phyloP scores from a whole-genome alignment of 2,888 invertebrate genomes.

The Coleophora deauratella region DNA sequence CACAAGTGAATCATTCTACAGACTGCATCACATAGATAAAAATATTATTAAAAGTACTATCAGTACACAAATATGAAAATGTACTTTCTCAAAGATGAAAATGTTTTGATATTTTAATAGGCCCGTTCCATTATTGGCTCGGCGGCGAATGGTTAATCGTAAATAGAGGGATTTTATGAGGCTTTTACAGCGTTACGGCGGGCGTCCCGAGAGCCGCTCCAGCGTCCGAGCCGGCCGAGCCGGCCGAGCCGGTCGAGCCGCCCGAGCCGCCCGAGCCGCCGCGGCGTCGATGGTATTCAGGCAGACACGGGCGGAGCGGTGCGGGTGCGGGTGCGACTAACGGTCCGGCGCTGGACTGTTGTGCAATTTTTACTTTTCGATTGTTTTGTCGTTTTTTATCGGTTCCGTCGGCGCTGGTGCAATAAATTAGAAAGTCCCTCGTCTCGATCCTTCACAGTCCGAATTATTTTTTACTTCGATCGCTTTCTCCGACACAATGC shows the following conservation, averaged over 20 bases:
- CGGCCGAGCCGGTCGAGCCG: not conserved
- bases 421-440: constrained; percentile 58
- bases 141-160: too few species aligned
- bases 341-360: constrained; percentile 16
- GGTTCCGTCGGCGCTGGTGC: constrained; percentile 28
- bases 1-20: too few species aligned
- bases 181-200: not conserved
- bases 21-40: too few species aligned
- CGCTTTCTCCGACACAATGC: constrained; percentile 47
- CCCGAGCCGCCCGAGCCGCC: not conserved
- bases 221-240: not conserved
- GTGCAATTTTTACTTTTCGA: constrained; percentile 38
- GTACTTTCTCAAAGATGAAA: too few species aligned
- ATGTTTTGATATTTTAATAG: too few species aligned
- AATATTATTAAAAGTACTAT: too few species aligned
- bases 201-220: not conserved
- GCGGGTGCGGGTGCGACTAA: not conserved
- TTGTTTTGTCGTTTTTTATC: constrained; percentile 39
- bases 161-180: too few species aligned
- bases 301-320: not conserved
- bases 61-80: too few species aligned
- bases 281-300: not conserved
- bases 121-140: too few species aligned
- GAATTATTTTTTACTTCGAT: constrained; percentile 30
- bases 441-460: constrained; percentile 11